phyloP scores from a whole-genome alignment of 1,140 invertebrate species.

The Apolygus lucorum region DNA sequence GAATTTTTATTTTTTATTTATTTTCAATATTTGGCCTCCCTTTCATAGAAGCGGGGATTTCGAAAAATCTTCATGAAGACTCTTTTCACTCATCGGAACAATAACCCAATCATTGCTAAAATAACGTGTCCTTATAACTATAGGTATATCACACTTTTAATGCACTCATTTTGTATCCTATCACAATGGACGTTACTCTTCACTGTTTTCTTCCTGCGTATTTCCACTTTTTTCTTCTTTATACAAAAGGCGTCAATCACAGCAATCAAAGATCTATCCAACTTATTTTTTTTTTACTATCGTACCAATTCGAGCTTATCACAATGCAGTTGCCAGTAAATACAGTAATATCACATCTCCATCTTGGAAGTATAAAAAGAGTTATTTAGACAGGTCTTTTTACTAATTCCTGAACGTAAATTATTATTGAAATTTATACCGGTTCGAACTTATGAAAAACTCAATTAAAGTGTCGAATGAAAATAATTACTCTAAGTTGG shows the following conservation, averaged over 20 bases:
- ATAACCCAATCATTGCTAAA: not conserved
- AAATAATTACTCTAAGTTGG: too few species aligned
- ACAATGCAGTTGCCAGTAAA: constrained; percentile 25
- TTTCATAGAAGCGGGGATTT: too few species aligned
- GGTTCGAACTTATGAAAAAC: too few species aligned
- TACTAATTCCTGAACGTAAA: too few species aligned
- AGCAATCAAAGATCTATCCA: not conserved
- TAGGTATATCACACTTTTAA: constrained; percentile 27
- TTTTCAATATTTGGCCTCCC: too few species aligned
- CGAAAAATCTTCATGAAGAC: too few species aligned
- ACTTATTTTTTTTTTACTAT: constrained; percentile 17
- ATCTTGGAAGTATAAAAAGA: constrained; percentile 12
- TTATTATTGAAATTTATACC: too few species aligned
- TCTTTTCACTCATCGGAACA: too few species aligned
- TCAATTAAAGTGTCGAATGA: too few species aligned
- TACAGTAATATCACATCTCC: constrained; percentile 26
- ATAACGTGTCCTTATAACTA: constrained; percentile 21
- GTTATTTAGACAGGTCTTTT: too few species aligned
- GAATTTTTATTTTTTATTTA: too few species aligned
- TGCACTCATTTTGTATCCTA: constrained; percentile 26
- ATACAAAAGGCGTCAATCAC: constrained; percentile 3
- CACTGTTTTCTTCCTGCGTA: not conserved
- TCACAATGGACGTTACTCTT: constrained; percentile 21
- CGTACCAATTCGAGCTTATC: constrained; percentile 27
- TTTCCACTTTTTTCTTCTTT: not conserved